Percentiles rank a stretch among this genome's conserved stretches.
Evolutionary conservation across 2,888 invertebrate genomes (phyloP).

Genomic region (Scotopteryx bipunctaria): DNA sequence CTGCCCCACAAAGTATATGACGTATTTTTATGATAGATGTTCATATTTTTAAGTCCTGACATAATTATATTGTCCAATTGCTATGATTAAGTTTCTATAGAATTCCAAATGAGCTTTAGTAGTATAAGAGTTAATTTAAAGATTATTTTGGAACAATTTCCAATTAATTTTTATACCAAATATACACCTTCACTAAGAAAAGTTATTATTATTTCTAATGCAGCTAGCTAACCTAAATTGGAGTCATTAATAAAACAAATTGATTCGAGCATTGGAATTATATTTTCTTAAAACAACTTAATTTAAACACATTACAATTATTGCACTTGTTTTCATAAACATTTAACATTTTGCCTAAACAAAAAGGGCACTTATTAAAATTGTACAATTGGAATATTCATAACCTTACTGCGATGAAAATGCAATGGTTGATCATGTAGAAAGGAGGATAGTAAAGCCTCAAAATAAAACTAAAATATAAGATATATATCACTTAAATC

Average conservation of each 20-base stretch:
- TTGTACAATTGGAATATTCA: constrained; percentile 14
- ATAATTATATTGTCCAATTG: constrained; percentile 20
- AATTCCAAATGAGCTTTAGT: constrained; percentile 41
- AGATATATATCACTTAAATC: constrained; percentile 4
- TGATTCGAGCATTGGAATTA: constrained; percentile 65
- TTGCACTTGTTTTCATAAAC: too few species aligned
- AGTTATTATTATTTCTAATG: constrained; percentile 33
- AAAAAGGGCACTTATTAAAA: not conserved
- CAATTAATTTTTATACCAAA: constrained; percentile 78
- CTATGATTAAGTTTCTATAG: constrained; percentile 27
- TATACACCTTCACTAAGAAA: constrained; percentile 60
- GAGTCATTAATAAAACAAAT: constrained; percentile 31
- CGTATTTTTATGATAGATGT: constrained; percentile 12
- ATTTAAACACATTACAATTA: not conserved
- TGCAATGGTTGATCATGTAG: constrained; percentile 19
- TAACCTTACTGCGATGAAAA: constrained; percentile 32
- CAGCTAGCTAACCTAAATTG: not conserved
- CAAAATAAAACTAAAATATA: constrained; percentile 16
- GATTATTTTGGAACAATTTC: constrained; percentile 62
- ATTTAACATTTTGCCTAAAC: not conserved
- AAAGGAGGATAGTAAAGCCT: constrained; percentile 15
- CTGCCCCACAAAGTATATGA: not conserved
- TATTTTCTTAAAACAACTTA: constrained; percentile 46
- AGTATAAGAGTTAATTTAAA: constrained; percentile 55
- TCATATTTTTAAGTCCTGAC: constrained; percentile 12